Evolutionary conservation across 2,797 vertebrate genomes (phyloP).

Genomic region (Aldrovandia affinis): DNA sequence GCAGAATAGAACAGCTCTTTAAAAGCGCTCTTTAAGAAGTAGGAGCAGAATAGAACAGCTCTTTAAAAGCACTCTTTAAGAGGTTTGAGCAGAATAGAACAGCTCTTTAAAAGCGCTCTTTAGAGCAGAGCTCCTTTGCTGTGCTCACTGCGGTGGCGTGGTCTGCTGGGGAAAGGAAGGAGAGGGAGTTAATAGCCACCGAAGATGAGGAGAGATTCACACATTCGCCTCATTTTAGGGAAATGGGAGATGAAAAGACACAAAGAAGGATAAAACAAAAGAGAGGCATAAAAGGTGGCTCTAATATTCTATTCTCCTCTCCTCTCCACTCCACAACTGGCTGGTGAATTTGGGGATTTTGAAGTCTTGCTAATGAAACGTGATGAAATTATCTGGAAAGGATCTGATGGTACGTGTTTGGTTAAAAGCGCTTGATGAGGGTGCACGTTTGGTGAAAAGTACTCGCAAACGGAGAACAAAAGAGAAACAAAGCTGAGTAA

Average conservation of each 20-base stretch:
- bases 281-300: neutral
- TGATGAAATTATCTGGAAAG: conserved; percentile 1
- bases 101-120: neutral
- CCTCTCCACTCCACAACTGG: neutral
- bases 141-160: neutral
- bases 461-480: conserved; percentile 27
- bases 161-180: neutral
- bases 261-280: conserved; percentile 7
- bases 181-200: neutral
- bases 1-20: neutral
- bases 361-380: neutral
- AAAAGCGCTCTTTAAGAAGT: too few relatives aligned
- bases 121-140: neutral
- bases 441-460: conserved; percentile 5
- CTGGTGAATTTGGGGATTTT: neutral
- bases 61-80: too few relatives aligned
- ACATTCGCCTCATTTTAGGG: conserved; percentile 22
- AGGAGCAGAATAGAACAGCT: neutral
- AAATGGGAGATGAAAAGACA: conserved; percentile 25
- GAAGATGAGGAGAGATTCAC: conserved; percentile 1
- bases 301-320: neutral
- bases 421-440: neutral
- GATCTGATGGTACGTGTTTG: neutral
- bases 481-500: conserved; percentile 23
- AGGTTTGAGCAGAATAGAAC: too few relatives aligned